These are phyloP conservation scores for Anoncus sp. DNA, from an alignment of 2,888 invertebrate genomes.

Conservation along the genomic window DNA sequence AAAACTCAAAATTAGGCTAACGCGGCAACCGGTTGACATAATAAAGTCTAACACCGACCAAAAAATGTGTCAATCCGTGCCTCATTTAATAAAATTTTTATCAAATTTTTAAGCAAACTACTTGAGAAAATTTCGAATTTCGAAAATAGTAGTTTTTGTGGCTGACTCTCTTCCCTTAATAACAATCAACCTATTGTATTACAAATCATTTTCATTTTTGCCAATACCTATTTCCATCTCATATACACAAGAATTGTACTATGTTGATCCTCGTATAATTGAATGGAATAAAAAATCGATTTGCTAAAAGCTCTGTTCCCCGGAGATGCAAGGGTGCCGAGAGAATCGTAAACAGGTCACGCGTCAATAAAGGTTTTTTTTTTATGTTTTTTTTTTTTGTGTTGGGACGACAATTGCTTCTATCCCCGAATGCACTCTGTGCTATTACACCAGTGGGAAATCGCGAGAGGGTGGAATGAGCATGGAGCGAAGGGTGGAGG, in stretches of 20 bases:
- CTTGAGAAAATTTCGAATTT: too few species aligned
- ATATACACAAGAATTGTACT: not conserved
- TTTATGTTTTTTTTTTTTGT: conserved; percentile 20
- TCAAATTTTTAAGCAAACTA: too few species aligned
- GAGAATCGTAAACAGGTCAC: conserved; percentile 17
- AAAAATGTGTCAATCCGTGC: too few species aligned
- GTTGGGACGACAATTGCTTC: conserved; percentile 21
- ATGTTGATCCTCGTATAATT: not conserved
- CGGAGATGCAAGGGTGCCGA: not conserved
- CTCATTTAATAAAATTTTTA: too few species aligned
- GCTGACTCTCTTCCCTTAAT: too few species aligned
- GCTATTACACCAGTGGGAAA: conserved; percentile 31
- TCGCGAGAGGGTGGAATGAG: conserved; percentile 8
- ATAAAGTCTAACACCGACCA: too few species aligned
- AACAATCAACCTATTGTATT: not conserved
- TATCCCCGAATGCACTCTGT: conserved; percentile 6
- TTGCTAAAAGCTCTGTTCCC: conserved; percentile 33
- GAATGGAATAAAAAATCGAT: conserved; percentile 45
- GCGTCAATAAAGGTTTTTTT: conserved; percentile 13
- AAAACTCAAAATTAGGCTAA: too few species aligned
- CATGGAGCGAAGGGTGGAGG: not conserved
- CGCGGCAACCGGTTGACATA: too few species aligned
- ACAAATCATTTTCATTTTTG: not conserved
- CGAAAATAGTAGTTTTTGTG: too few species aligned
- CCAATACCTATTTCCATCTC: not conserved